Conservation (phyloP, 2,888 invertebrate species). For the Ormyrus rosae region DNA sequence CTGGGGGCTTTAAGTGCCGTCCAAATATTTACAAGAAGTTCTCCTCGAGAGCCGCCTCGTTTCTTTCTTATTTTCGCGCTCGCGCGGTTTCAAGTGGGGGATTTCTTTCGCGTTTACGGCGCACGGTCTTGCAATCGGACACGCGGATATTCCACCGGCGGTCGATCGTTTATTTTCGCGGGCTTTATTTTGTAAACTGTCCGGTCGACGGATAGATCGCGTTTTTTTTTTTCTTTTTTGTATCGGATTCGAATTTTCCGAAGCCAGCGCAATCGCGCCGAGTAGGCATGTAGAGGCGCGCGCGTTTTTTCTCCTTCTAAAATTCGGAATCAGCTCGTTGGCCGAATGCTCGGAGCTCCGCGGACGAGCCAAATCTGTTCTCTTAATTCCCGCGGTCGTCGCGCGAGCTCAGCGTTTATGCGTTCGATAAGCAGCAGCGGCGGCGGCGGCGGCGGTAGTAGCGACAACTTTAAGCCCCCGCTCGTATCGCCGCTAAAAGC, state of each 20-base stretch:
- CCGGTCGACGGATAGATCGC: too few relatives aligned
- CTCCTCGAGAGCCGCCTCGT: background rate
- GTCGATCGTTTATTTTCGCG: background rate
- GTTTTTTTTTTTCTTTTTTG: too few relatives aligned
- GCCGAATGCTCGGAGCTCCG: background rate
- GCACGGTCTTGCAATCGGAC: background rate
- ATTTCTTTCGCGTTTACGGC: background rate
- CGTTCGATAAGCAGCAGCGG: slow-evolving; percentile 25
- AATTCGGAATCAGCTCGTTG: slow-evolving; percentile 7
- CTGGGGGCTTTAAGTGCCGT: slow-evolving; percentile 33
- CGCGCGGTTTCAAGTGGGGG: background rate
- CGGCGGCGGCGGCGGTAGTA: background rate
- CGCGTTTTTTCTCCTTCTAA: background rate
- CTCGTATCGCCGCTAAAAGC: too few relatives aligned
- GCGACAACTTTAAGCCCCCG: background rate
- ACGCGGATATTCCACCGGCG: background rate
- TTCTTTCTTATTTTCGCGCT: background rate
- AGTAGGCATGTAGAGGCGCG: too few relatives aligned
- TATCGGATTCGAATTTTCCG: too few relatives aligned
- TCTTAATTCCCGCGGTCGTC: slow-evolving; percentile 43
- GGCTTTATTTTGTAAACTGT: background rate
- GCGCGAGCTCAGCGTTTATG: slow-evolving; percentile 21
- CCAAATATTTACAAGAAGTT: slow-evolving; percentile 42
- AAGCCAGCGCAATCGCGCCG: too few relatives aligned
- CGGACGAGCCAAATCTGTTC: slow-evolving; percentile 39